A percentile compares a stretch with the other conserved stretches of the same genome.
Evolutionary conservation across 2,797 vertebrate species (phyloP).

Genomic region (Phoeniculus purpureus): DNA sequence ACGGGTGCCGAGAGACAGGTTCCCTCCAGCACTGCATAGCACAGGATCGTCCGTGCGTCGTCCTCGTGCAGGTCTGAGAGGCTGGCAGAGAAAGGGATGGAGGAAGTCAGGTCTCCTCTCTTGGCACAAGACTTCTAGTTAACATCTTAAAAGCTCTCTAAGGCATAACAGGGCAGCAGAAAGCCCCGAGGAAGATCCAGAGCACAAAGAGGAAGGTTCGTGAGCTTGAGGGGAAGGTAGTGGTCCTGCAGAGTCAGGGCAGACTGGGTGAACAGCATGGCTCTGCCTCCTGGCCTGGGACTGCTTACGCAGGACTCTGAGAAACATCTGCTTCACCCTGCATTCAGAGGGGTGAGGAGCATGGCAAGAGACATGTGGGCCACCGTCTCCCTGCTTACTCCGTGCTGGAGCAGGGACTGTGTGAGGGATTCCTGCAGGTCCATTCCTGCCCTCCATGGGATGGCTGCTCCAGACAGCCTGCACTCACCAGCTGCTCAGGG

Average conservation of each 20-base stretch:
- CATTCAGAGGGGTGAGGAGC: neutral
- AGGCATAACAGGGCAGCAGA: neutral
- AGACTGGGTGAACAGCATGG: neutral
- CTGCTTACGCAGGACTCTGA: neutral
- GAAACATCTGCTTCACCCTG: fast-evolving
- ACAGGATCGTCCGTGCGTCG: conserved; percentile 67
- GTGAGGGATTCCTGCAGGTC: neutral
- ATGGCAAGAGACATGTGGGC: fast-evolving
- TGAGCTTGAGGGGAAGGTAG: fast-evolving
- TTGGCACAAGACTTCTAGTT: neutral
- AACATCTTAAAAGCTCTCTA: neutral
- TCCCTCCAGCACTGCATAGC: conserved; percentile 71
- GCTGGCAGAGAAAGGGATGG: conserved; percentile 44
- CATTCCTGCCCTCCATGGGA: neutral
- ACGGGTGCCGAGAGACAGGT: conserved; percentile 61
- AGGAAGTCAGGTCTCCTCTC: neutral
- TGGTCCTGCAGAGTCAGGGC: neutral
- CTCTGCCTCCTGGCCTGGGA: neutral
- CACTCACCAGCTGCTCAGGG: neutral
- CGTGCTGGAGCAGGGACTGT: fast-evolving
- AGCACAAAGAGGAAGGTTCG: neutral
- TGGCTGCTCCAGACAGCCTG: neutral
- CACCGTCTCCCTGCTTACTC: neutral
- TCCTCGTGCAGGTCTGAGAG: conserved; percentile 64
- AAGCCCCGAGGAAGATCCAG: neutral